phyloP scores from a whole-genome alignment of 2,113 vertebrate genomes.

The Brachyistius frenatus region DNA sequence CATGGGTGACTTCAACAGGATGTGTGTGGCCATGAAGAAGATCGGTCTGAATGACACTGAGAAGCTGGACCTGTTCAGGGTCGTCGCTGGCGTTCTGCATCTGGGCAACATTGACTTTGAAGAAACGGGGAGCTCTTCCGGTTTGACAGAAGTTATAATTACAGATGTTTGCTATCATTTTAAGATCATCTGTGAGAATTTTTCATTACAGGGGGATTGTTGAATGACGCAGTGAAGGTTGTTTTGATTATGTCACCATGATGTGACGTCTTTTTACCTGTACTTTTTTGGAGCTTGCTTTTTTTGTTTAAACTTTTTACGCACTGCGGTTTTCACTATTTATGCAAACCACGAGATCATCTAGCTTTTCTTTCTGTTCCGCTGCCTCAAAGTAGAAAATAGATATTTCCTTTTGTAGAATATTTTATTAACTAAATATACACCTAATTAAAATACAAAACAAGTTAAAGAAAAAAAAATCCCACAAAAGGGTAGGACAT shows the following conservation, averaged over 20 bases:
- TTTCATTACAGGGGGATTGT: not conserved
- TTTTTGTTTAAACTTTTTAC: too few species aligned
- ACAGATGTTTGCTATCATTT: not conserved
- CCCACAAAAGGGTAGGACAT: not conserved
- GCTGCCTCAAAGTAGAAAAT: not conserved
- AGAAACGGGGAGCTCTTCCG: constrained; percentile 96
- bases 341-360: too few species aligned
- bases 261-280: too few species aligned
- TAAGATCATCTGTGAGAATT: not conserved
- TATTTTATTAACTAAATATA: not conserved
- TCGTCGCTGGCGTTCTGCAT: constrained; percentile 96
- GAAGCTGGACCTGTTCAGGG: constrained; percentile 97
- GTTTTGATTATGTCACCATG: too few species aligned
- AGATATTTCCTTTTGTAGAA: not conserved
- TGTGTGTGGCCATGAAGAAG: constrained; percentile 98
- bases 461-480: not conserved
- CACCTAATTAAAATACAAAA: not conserved
- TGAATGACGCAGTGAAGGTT: not conserved
- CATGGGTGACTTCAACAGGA: constrained; percentile 95
- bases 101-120: constrained; percentile 99
- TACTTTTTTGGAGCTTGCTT: too few species aligned
- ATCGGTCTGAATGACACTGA: constrained; percentile 95
- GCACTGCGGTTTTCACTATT: too few species aligned
- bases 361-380: too few species aligned
- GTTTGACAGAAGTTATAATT: constrained; percentile 74